Evolutionary conservation across 2,888 invertebrate genomes (phyloP).

Genomic region (Carcina quercana): DNA sequence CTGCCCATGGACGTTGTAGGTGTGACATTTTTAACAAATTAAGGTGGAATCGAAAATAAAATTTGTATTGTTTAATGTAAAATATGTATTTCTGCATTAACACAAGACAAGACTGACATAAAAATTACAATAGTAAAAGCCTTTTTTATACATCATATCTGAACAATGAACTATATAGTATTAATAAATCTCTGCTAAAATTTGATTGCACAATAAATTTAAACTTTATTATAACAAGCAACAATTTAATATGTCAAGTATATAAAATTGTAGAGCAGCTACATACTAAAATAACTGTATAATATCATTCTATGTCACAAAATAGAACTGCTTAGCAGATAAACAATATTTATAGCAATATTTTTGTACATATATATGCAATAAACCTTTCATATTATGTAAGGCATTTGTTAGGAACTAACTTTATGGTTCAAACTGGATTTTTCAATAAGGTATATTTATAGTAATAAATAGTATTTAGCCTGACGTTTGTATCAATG

Average conservation of each 20-base stretch:
- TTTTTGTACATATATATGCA: too few species aligned
- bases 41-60: not conserved
- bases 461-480: too few species aligned
- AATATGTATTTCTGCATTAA: constrained; percentile 23
- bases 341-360: too few species aligned
- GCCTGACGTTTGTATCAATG: constrained; percentile 24
- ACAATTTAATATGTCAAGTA: constrained; percentile 4
- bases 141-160: not conserved
- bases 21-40: too few species aligned
- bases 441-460: too few species aligned
- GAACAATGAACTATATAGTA: not conserved
- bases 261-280: constrained; percentile 3
- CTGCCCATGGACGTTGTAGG: too few species aligned
- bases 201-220: not conserved
- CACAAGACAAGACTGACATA: constrained; percentile 12
- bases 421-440: too few species aligned
- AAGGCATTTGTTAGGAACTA: too few species aligned
- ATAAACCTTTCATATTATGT: too few species aligned
- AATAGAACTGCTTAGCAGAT: constrained; percentile 40
- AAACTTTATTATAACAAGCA: not conserved
- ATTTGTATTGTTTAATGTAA: not conserved
- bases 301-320: constrained; percentile 20
- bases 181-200: not conserved
- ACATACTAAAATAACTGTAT: constrained; percentile 18
- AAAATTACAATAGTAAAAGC: constrained; percentile 1